These are phyloP conservation scores for Phaethon lepturus DNA, from an alignment of 2,113 vertebrate species.

Conservation along the genomic window DNA sequence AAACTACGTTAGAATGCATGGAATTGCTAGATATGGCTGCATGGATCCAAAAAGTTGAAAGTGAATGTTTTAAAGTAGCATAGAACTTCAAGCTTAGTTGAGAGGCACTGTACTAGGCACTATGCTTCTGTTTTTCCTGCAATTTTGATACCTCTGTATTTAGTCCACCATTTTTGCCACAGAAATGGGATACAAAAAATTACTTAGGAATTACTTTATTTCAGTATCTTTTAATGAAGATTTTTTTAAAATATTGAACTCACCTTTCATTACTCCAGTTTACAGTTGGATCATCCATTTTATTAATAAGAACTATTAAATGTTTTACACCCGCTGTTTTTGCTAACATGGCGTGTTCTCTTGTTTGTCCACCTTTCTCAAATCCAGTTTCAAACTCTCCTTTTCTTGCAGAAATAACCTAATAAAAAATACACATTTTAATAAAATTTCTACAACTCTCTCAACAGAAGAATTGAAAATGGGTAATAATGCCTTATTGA, in stretches of 20 bases:
- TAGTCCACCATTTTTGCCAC: neutral
- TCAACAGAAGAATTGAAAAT: neutral
- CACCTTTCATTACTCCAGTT: constrained; percentile 98
- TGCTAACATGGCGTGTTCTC: constrained; percentile 98
- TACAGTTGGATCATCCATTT: constrained; percentile 99
- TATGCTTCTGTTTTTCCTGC: neutral
- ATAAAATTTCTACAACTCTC: neutral
- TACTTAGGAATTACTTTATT: neutral
- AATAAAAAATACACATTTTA: constrained; percentile 11
- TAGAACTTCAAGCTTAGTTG: neutral
- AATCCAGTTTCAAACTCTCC: constrained; percentile 99
- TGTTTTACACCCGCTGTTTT: constrained; percentile 99
- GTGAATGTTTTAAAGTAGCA: neutral
- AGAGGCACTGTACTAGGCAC: neutral
- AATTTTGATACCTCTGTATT: neutral
- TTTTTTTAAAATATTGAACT: neutral
- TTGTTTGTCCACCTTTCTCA: constrained; percentile 97
- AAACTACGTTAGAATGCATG: neutral
- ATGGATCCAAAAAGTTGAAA: neutral
- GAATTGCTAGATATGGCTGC: neutral
- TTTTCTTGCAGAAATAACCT: constrained; percentile 98
- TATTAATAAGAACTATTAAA: constrained; percentile 97
- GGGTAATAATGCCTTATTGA: neutral
- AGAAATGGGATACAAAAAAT: neutral
- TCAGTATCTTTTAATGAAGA: neutral